These are phyloP conservation scores for Leucophenga varia DNA, from an alignment of 1,140 invertebrate genomes.

Conservation along the genomic window DNA sequence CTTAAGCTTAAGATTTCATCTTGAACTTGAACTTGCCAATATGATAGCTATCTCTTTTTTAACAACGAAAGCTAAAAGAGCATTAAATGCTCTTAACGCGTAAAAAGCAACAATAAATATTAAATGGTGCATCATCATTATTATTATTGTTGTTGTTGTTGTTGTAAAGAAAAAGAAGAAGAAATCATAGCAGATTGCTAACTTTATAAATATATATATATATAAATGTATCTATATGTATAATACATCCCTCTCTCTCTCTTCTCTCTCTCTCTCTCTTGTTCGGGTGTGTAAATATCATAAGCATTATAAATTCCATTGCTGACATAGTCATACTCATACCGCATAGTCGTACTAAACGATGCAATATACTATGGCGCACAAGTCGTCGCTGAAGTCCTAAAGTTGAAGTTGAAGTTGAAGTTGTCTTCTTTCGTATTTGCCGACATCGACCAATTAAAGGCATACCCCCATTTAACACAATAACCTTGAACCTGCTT, in stretches of 20 bases:
- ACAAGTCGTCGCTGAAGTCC: not conserved
- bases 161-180: no score
- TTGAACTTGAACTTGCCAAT: conserved; percentile 35
- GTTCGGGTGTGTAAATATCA: conserved; percentile 32
- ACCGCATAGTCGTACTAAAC: conserved; percentile 6
- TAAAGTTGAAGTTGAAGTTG: no score
- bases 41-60: conserved; percentile 12
- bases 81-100: no score
- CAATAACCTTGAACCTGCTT: conserved; percentile 54
- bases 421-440: conserved; percentile 10
- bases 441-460: conserved; percentile 48
- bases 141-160: no score
- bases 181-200: no score
- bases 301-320: conserved; percentile 51
- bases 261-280: no score
- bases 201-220: no score
- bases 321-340: conserved; percentile 36
- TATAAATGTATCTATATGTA: no score
- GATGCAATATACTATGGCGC: no score
- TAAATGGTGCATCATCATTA: conserved; percentile 39
- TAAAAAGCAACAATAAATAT: conserved; percentile 37
- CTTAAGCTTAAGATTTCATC: conserved; percentile 29
- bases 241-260: no score
- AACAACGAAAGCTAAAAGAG: no score
- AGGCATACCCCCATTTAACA: conserved; percentile 46